These are phyloP conservation scores for Lithophane socia DNA, from an alignment of 2,888 invertebrate species.

Conservation along the genomic window DNA sequence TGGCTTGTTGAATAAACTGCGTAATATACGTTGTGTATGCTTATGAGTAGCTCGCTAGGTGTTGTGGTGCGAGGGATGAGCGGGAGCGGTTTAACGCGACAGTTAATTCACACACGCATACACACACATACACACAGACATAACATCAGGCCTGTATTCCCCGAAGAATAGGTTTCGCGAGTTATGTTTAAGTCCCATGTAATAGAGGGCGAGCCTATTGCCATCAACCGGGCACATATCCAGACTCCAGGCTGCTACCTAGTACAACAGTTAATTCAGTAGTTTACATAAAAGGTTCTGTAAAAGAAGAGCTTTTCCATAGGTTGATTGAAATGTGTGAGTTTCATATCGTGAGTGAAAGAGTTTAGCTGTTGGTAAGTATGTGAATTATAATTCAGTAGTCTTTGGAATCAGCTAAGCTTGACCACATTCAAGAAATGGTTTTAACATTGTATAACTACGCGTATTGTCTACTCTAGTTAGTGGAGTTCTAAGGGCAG, in stretches of 20 bases:
- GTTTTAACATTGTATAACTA: background rate
- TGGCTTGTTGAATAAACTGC: constrained; percentile 67
- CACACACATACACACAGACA: too few relatives aligned
- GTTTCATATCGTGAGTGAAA: background rate
- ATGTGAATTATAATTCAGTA: background rate
- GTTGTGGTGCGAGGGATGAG: constrained; percentile 16
- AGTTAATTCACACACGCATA: too few relatives aligned
- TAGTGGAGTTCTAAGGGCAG: too few relatives aligned
- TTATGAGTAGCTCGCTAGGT: constrained; percentile 58
- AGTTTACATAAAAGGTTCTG: background rate
- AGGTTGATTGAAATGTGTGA: background rate
- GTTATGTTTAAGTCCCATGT: too few relatives aligned
- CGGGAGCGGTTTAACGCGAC: constrained; percentile 13
- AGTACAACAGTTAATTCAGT: background rate
- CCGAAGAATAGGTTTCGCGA: too few relatives aligned
- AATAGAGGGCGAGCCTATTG: too few relatives aligned
- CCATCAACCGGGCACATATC: too few relatives aligned
- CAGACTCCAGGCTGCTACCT: too few relatives aligned
- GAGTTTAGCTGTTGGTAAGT: background rate
- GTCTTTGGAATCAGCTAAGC: background rate
- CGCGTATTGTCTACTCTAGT: background rate
- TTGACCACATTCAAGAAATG: background rate
- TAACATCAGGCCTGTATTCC: too few relatives aligned
- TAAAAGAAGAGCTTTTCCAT: background rate
- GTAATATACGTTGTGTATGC: constrained; percentile 63